Conservation (phyloP, 1,140 invertebrate species). For the Bombus pascuorum region DNA sequence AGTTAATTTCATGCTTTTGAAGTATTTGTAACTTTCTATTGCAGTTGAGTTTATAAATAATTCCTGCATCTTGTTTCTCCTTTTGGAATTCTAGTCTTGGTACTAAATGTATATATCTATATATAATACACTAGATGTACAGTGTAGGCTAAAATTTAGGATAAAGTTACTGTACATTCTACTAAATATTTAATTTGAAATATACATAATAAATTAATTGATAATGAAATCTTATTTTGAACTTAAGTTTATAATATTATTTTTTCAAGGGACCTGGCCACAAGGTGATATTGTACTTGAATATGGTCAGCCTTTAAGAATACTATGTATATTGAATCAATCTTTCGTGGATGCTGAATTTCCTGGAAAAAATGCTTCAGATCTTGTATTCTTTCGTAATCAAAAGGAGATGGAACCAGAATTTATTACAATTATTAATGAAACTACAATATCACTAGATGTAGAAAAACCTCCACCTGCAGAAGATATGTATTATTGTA, state of each 20-base stretch:
- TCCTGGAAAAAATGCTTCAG: slow-evolving; percentile 77
- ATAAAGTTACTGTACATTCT: not conserved
- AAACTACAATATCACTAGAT: slow-evolving; percentile 80
- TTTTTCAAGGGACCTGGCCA: slow-evolving; percentile 80
- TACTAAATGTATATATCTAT: slow-evolving; percentile 74
- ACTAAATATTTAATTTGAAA: not conserved
- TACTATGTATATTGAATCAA: slow-evolving; percentile 82
- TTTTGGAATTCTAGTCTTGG: slow-evolving; percentile 76
- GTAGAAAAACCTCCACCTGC: slow-evolving; percentile 78
- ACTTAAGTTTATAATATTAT: slow-evolving; percentile 7
- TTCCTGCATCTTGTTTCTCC: slow-evolving; percentile 69
- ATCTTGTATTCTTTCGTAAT: slow-evolving; percentile 81
- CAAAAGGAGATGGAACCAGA: slow-evolving; percentile 75
- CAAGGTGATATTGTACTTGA: slow-evolving; percentile 82
- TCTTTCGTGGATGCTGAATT: slow-evolving; percentile 70
- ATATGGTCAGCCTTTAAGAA: slow-evolving; percentile 79
- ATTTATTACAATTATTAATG: slow-evolving; percentile 80
- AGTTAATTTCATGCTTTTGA: not conserved
- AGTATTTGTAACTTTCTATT: slow-evolving; percentile 1
- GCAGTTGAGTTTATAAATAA: slow-evolving; percentile 73
- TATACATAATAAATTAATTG: not conserved
- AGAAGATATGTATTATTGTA: slow-evolving; percentile 80
- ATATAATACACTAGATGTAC: slow-evolving; percentile 61
- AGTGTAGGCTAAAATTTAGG: slow-evolving; percentile 16
- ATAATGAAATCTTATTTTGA: not conserved